Base-by-base conservation (phyloP, 2,888 invertebrate genomes). In the Drosophila anceps region DNA sequence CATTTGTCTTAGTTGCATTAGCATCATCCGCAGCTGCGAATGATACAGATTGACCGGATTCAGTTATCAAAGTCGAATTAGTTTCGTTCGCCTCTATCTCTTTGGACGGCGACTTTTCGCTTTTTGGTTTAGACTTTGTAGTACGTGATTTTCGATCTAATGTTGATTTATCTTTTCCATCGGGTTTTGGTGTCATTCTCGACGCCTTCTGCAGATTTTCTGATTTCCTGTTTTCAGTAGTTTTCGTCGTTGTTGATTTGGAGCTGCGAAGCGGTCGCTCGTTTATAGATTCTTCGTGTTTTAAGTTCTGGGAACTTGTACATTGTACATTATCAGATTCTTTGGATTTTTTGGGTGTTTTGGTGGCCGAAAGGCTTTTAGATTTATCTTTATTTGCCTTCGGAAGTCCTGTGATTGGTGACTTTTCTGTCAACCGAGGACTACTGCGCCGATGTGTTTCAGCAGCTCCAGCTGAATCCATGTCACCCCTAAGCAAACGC, bases 361-460 rank as follows among this genome's bases (percentile, higher is more conserved):
- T 57, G 15, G 37, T 0, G 10, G n/a, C 7, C 7, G 37, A 15
- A 6, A 1, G 29, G 0, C 43, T 13, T 33, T 18, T n/a, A 9
- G 29, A 0, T 24, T 20, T 59, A 0, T 27, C 39, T 10, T 29
- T 41, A 43, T 60, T 48, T 12, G 4, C 12, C n/a, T 18, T 37
- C 33, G 4, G 15, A 10, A 9, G 1, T 39, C 6, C 15, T 37
- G 5, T 39, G 2, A 24, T 43, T 0, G 65, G 43, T 18, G 62
- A 68, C 12, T 37, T 69, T 0, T 50, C 54, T 9, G 39, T 35
- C 3, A 67, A 10, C 6, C 66, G 65, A 3, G 80, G 66, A 33
- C 64, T 82, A 27, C 18, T 64, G 4, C 69, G 63, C 15, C 51
- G 46, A 7, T 29, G 10, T 2, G 62, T 50, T 12, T 54, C 46